Evolutionary conservation across 2,888 invertebrate species (phyloP), one percentile per base, ranked within the genome.

Genomic region (Eumacrocentrus americanus): DNA sequence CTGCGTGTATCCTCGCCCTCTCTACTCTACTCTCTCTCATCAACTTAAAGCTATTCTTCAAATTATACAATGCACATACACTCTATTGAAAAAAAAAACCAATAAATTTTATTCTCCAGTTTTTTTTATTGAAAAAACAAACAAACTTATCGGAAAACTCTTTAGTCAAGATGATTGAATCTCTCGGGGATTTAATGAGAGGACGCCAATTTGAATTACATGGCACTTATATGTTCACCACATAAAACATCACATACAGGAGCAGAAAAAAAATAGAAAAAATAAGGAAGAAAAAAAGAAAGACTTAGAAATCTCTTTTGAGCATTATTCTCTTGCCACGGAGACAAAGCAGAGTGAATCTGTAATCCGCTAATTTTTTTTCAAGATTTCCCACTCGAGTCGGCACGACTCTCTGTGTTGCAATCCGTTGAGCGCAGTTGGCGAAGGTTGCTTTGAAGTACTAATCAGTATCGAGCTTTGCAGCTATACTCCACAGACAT

Each of bases 341-440:
- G 56, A 67, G 73, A 76, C 72, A 76, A 76, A 73, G 70, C 64
- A 66, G 58, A 65, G 67, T 70, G 72, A 72, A 76, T 75, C 72
- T 71, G 72, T 76, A 77, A 79, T 76, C 73, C 69, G 73, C 73
- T 79, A 74, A 79, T 79, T 76, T 74, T 71, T 70, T 74, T 70
- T 34, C 46, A 35, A 29, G 63, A 73, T 74, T 23, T 25, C 38
- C 52, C 37, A 20, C 38, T 35, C 52, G 44, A 53, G 38, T 14
- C 23, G 42, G 20, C 29, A 35, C 18, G 16, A 38, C 25, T 29
- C 38, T 48, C 34, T 29, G 58, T 29, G 14, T 22, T 29, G 9
- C 46, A 50, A 51, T 58, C 42, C 42, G 35, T 58, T 34, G 34
- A 57, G 35, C 37, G 55, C 55, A 42, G 50, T 58, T 35, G 25